phyloP scores from a whole-genome alignment of 2,113 vertebrate species.

The Machaerirhynchus nigripectus region DNA sequence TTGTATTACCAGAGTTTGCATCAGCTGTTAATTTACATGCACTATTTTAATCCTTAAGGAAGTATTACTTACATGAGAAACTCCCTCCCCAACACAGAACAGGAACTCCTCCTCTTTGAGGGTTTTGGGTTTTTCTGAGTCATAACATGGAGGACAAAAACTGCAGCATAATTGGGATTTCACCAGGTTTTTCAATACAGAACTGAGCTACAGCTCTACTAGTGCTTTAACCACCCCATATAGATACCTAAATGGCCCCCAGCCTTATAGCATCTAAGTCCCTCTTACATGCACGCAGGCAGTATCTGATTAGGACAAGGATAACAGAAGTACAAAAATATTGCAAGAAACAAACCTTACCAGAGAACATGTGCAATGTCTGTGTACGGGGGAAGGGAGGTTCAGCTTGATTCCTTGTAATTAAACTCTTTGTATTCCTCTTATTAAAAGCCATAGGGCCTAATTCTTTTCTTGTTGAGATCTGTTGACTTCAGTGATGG shows the following conservation, averaged over 20 bases:
- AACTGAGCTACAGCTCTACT: not conserved
- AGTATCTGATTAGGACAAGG: not conserved
- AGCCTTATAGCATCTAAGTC: not conserved
- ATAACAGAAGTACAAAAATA: not conserved
- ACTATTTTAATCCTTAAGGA: slow-evolving; percentile 16
- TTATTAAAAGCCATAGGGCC: slow-evolving; percentile 42
- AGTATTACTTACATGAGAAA: not conserved
- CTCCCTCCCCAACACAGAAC: not conserved
- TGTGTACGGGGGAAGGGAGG: not conserved
- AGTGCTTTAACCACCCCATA: not conserved
- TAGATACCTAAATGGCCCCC: not conserved
- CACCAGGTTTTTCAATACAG: not conserved
- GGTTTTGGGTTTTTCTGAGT: not conserved
- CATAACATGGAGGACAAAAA: not conserved
- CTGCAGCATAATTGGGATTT: not conserved
- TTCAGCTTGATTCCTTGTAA: slow-evolving; percentile 11
- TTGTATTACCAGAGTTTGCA: not conserved
- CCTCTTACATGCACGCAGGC: not conserved
- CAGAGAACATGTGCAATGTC: not conserved
- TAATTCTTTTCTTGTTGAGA: slow-evolving; percentile 54
- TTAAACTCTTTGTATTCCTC: slow-evolving; percentile 19
- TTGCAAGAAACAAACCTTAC: not conserved
- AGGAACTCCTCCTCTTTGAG: not conserved
- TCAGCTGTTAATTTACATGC: not conserved
- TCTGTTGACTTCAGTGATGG: slow-evolving; percentile 33